Evolutionary conservation across 1,140 invertebrate species (phyloP), one percentile per base, ranked within the genome.

Genomic region (Phocides pigmalion): DNA sequence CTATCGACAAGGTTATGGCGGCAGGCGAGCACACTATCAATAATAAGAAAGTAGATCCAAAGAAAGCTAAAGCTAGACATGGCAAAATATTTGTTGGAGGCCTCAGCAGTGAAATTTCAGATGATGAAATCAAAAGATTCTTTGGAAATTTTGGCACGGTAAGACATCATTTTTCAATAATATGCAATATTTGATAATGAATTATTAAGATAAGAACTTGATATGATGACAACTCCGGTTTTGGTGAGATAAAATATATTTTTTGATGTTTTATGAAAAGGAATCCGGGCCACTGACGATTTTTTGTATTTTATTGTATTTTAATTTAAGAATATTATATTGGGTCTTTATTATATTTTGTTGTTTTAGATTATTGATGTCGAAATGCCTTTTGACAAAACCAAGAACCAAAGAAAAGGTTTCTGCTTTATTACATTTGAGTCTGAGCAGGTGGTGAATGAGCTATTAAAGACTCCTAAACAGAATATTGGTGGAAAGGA

Each of bases 401-500:
- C 95, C 88, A 98, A 99, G 93, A 98, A 98, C 82, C 97, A 98
- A 87, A 95, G 98, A 70, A 97, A 98, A 93, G 97, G 96, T 59
- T 98, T 98, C 92, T 98, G 97, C 84, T 98, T 98, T 82, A 97
- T 98, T 79, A 98, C 97, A 68, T 98, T 98, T 85, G 97, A 98
- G 83, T 97, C 97, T 39, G 97, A 98, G 90, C 96, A 97, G 89
- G 96, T 98, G 46, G 97, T 98, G 4, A 97, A 97, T 80, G 96
- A 98, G 80, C 93, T 98, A 20, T 92, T 98, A 50, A 98, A 98
- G 82, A 96, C 95, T 62, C 95, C 97, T 1, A 98, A 98, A 88
- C 98, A 98, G 82, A 97, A 95, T 25, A 98, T 99, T 64, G 96
- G 95, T 76, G 97, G 96, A 64, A 98, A 98, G 92, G 97, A 98